Evolutionary conservation across 2,888 invertebrate species (phyloP), one percentile per base, ranked within the genome.

Genomic region (Diplazon laetatorius): DNA sequence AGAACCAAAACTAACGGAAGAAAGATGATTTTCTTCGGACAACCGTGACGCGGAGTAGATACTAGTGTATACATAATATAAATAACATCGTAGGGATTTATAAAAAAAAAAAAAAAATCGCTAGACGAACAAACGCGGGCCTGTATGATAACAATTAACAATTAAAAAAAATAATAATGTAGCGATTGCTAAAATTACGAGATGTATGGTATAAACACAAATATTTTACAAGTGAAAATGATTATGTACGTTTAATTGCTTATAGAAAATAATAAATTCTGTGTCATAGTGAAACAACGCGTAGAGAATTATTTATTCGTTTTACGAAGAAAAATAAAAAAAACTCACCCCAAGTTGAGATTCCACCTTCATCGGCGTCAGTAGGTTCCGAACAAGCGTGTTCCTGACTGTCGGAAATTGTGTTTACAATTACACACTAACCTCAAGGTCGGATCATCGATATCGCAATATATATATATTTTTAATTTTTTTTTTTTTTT

Each of bases 211-310:
- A 81, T 82, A 82, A 71, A 83, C 85, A 87, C 85, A 86, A 85
- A 89, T 89, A 90, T 89, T 90, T 89, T 90, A 85, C 88, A 89
- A 89, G 87, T 87, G 86, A 89, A 88, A 86, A 85, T 85, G 85
- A 87, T 87, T 83, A 83, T 90, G 87, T 88, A 89, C 85, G 85
- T 88, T 88, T 87, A n/a, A 85, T 84, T 87, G 88, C 89, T 90
- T 90, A 85, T 86, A 87, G 87, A 85, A 82, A 88, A 87, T 86
- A 90, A 89, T 87, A 88, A 87, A 88, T 85, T 89, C 83, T 89
- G 88, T 89, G 89, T 89, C 87, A 89, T 87, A 87, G 81, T 80
- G 50, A 78, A 44, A 50, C 62, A 74, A 75, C 74, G 60, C 71
- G 57, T 68, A 46, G 42, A n/a, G 22, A 0, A 46, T 30, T n/a